Percentiles rank a stretch among this genome's conserved stretches.
Evolutionary conservation across 2,113 vertebrate species (phyloP).

Genomic region (Tretioscincus oriximinensis): DNA sequence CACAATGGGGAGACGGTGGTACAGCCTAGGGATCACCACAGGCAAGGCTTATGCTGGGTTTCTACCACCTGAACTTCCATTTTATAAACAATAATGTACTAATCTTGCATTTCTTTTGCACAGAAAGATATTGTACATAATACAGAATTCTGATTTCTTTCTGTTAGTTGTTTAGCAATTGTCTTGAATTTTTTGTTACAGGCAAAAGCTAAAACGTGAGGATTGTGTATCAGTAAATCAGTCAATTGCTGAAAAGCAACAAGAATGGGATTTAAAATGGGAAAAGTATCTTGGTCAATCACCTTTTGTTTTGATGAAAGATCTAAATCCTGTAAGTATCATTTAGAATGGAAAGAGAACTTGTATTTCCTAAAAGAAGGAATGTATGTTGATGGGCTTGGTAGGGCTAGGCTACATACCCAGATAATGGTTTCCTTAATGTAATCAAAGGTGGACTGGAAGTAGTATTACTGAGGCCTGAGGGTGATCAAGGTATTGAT

Average conservation of each 20-base stretch:
- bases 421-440: no score
- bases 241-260: constrained; percentile 65
- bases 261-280: constrained; percentile 83
- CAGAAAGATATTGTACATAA: not conserved
- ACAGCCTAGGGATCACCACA: no score
- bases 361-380: not conserved
- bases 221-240: constrained; percentile 48
- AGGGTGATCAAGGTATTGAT: no score
- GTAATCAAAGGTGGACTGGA: no score
- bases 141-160: not conserved
- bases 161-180: not conserved
- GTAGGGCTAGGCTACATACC: no score
- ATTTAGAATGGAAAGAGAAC: not conserved
- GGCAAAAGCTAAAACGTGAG: constrained; percentile 70
- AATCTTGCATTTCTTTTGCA: no score
- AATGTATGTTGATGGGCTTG: not conserved
- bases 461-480: no score
- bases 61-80: no score
- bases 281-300: constrained; percentile 57
- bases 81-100: no score
- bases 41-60: no score
- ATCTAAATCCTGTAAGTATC: constrained; percentile 76
- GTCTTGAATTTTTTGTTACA: constrained; percentile 50
- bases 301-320: constrained; percentile 70
- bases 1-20: no score